These are phyloP conservation scores for Motacilla tschutschensis DNA, from an alignment of 2,113 vertebrate genomes.

Conservation along the genomic window DNA sequence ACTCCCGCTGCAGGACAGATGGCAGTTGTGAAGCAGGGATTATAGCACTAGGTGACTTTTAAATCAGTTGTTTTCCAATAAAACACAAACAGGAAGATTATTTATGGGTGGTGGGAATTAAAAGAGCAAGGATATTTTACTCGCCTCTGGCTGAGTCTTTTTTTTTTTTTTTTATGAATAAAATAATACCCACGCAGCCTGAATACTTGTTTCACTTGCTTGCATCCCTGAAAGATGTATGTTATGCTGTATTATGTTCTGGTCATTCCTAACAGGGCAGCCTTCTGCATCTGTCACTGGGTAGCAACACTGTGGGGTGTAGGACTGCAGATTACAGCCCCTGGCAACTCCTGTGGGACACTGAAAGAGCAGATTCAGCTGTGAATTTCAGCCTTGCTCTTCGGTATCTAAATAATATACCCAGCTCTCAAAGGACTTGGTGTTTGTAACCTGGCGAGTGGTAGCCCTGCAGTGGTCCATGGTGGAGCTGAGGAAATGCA, in stretches of 20 bases:
- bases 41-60: constrained; percentile 58
- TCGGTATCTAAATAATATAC: background rate
- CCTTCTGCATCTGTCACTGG: background rate
- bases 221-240: background rate
- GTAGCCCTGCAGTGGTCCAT: background rate
- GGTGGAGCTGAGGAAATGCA: background rate
- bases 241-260: background rate
- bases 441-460: background rate
- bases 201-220: background rate
- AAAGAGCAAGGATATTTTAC: constrained; percentile 34
- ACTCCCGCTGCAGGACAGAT: constrained; percentile 56
- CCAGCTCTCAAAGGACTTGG: background rate
- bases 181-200: background rate
- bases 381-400: background rate
- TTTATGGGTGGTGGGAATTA: constrained; percentile 57
- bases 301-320: background rate
- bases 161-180: constrained; percentile 52
- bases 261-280: background rate
- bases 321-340: background rate
- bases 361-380: background rate
- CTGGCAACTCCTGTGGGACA: background rate
- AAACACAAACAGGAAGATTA: constrained; percentile 56
- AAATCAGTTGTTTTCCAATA: constrained; percentile 66
- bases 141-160: background rate
- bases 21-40: constrained; percentile 44